These are phyloP conservation scores for Platalea minor DNA, from an alignment of 2,797 vertebrate genomes.

Conservation along the genomic window DNA sequence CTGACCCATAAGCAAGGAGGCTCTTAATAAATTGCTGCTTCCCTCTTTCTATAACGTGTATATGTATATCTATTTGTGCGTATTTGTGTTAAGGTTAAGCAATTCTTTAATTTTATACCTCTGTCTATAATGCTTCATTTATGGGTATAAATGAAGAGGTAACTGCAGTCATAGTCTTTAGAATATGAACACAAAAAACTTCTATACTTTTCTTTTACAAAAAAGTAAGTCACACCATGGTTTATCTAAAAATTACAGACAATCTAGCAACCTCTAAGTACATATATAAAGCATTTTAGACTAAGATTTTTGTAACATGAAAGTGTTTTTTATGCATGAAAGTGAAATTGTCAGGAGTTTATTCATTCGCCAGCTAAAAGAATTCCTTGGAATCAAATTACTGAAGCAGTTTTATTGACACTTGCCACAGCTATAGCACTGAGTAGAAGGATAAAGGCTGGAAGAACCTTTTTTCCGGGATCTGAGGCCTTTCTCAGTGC, in stretches of 20 bases:
- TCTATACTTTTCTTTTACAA: neutral
- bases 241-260: neutral
- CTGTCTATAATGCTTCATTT: neutral
- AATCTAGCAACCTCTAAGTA: neutral
- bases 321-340: neutral
- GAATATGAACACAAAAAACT: neutral
- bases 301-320: neutral
- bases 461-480: neutral
- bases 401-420: neutral
- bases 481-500: neutral
- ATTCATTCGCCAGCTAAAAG: neutral
- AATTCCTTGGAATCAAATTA: neutral
- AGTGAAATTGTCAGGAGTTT: neutral
- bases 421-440: neutral
- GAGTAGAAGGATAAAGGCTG: neutral
- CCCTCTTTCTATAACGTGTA: neutral
- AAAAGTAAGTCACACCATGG: neutral
- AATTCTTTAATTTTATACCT: neutral
- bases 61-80: neutral
- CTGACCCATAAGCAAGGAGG: neutral
- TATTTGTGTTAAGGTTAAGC: neutral
- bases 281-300: neutral
- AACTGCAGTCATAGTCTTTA: neutral
- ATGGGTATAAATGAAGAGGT: neutral
- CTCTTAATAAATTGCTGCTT: neutral